Evolutionary conservation across 2,113 vertebrate genomes (phyloP).

Genomic region (Irena cyanogastra): DNA sequence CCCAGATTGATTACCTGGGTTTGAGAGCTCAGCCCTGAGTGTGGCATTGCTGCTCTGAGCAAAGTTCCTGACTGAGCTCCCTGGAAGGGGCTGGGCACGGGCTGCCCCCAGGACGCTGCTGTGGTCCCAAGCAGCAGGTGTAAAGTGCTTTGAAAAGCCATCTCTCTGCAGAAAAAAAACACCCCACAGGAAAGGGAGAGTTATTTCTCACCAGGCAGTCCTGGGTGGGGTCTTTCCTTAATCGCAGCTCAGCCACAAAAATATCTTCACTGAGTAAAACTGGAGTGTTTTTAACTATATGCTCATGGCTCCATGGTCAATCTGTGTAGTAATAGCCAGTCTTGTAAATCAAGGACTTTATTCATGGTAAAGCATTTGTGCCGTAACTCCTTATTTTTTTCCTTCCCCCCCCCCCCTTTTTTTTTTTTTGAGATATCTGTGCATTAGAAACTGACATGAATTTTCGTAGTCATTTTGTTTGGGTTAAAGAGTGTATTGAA

Average conservation of each 20-base stretch:
- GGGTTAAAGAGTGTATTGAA: background rate
- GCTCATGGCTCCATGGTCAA: background rate
- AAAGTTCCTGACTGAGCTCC: background rate
- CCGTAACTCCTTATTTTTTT: too few relatives aligned
- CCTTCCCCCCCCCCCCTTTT: too few relatives aligned
- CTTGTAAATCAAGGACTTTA: background rate
- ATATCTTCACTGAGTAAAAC: background rate
- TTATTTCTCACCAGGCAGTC: background rate
- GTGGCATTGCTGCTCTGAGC: background rate
- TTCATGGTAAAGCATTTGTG: slow-evolving; percentile 29
- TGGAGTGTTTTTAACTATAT: background rate
- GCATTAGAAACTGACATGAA: background rate
- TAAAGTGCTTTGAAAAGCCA: background rate
- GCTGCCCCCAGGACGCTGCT: accelerated
- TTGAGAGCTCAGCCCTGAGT: background rate
- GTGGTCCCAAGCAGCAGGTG: accelerated
- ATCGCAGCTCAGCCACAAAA: background rate
- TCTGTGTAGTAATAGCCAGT: background rate
- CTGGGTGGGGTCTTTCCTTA: background rate
- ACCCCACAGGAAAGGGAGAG: background rate
- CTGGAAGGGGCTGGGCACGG: accelerated
- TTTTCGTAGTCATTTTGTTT: slow-evolving; percentile 44
- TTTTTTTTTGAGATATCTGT: background rate
- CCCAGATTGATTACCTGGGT: background rate
- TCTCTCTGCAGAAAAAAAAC: background rate